Base-by-base conservation (phyloP, 2,888 invertebrate genomes). In the Crocallis elinguaria region DNA sequence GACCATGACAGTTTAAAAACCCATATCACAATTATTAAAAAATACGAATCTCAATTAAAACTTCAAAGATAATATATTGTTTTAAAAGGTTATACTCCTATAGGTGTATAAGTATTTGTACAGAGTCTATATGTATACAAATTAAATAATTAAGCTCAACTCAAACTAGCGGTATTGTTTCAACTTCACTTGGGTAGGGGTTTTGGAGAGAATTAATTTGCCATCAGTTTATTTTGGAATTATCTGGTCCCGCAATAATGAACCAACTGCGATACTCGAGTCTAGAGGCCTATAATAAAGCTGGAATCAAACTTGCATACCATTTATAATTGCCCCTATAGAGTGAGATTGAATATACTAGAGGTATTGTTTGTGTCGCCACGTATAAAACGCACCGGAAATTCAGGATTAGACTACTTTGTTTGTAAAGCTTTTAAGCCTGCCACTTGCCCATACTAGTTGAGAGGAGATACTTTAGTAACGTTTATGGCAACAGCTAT, bases 151-250 rank as follows among this genome's bases (percentile, higher is more conserved):
- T 48, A 53, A 48, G 42, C 38, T 30, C 41, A 57, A 59, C 38
- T 30, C 41, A 57, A 59, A 63, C 59, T 55, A 63, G 42, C 48
- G 45, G 58, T 49, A 55, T 64, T 61, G 57, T 61, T 59, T 35
- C 43, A 61, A 57, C 54, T 39, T 14, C 39, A 48, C 58, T 50
- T 23, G 57, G 51, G 49, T 51, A 30, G 23, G 44, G 60, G 49
- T 60, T 62, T 48, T 51, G 49, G 53, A 46, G 50, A 29, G 56
- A 63, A 63, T 56, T 49, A 44, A 55, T 55, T 57, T 36, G 43
- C 45, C 57, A 55, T 57, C 39, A 53, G 49, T 57, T 57, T 58
- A 60, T 56, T 56, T 57, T 43, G 50, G 44, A 50, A 57, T 61
- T 45, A 60, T 46, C 46, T 52, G 48, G 48, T 42, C 11, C 36